These are phyloP conservation scores for Gambusia affinis DNA, from an alignment of 2,113 vertebrate genomes.

Conservation along the genomic window DNA sequence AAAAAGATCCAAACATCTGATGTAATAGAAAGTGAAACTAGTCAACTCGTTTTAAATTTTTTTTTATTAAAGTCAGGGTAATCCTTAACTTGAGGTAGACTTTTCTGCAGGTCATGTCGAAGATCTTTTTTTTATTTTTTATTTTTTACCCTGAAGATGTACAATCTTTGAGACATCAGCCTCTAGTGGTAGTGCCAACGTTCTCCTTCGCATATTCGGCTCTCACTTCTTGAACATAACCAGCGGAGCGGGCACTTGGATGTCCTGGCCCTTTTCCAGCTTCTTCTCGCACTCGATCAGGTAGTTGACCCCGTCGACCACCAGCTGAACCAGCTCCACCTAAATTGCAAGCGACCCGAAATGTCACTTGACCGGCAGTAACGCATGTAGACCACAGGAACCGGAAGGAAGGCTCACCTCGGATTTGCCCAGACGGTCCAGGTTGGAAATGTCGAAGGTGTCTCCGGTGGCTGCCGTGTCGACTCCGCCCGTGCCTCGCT, in stretches of 20 bases:
- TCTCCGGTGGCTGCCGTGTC: constrained; percentile 90
- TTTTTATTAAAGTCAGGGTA: constrained; percentile 62
- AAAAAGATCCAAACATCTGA: background rate
- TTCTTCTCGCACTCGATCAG: constrained; percentile 93
- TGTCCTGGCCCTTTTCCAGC: constrained; percentile 90
- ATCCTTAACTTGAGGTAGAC: constrained; percentile 64
- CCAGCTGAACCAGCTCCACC: constrained; percentile 92
- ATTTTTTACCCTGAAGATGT: constrained; percentile 17
- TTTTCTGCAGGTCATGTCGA: constrained; percentile 30
- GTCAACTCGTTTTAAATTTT: constrained; percentile 51
- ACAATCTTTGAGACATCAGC: background rate
- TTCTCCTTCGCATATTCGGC: background rate
- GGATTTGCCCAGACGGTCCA: constrained; percentile 91
- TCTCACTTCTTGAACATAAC: constrained; percentile 86
- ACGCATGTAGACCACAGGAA: too few species aligned
- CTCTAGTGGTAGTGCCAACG: background rate
- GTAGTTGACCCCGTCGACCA: constrained; percentile 90
- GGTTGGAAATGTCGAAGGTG: constrained; percentile 91
- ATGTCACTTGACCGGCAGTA: background rate
- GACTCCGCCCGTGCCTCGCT: constrained; percentile 91
- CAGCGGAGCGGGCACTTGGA: constrained; percentile 87
- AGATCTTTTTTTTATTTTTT: background rate
- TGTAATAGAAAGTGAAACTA: background rate
- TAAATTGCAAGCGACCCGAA: constrained; percentile 24
- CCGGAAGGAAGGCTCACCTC: constrained; percentile 78